A percentile compares a stretch with the other conserved stretches of the same genome.
Evolutionary conservation across 2,888 invertebrate species (phyloP).

Genomic region (Apotomis capreana): DNA sequence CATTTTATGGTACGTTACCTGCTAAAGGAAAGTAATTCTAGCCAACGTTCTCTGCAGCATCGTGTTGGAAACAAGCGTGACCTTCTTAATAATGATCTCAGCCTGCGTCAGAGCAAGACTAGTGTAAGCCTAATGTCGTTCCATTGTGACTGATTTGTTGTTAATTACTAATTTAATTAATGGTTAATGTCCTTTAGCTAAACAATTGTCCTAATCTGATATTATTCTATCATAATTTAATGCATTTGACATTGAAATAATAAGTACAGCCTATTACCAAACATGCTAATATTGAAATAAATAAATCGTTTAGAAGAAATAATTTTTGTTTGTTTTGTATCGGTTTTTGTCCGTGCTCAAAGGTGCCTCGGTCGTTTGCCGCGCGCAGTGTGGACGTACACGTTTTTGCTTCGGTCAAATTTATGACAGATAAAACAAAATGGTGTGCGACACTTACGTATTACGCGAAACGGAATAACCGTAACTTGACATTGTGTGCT

Average conservation of each 20-base stretch:
- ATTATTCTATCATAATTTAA: constrained; percentile 22
- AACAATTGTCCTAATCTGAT: constrained; percentile 20
- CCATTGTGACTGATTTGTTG: constrained; percentile 21
- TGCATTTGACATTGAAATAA: constrained; percentile 40
- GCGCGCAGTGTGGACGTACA: too few relatives aligned
- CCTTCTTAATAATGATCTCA: constrained; percentile 33
- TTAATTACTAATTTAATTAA: constrained; percentile 32
- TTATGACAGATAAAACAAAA: too few relatives aligned
- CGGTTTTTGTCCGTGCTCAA: too few relatives aligned
- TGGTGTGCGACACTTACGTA: too few relatives aligned
- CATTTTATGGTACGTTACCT: neutral
- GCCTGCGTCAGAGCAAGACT: constrained; percentile 31
- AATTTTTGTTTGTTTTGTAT: constrained; percentile 30
- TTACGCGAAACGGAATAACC: too few relatives aligned
- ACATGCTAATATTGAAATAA: constrained; percentile 54
- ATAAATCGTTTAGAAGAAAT: constrained; percentile 45
- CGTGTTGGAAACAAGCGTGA: constrained; percentile 1
- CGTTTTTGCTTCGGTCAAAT: too few relatives aligned
- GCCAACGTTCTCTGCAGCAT: neutral
- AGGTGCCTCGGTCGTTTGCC: too few relatives aligned
- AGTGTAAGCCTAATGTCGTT: constrained; percentile 22
- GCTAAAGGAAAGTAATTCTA: neutral
- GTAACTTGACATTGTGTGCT: too few relatives aligned
- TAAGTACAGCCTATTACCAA: constrained; percentile 47
- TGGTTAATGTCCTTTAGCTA: constrained; percentile 26